Evolutionary conservation across 2,113 vertebrate genomes (phyloP).

Genomic region (Ochotona curzoniae): DNA sequence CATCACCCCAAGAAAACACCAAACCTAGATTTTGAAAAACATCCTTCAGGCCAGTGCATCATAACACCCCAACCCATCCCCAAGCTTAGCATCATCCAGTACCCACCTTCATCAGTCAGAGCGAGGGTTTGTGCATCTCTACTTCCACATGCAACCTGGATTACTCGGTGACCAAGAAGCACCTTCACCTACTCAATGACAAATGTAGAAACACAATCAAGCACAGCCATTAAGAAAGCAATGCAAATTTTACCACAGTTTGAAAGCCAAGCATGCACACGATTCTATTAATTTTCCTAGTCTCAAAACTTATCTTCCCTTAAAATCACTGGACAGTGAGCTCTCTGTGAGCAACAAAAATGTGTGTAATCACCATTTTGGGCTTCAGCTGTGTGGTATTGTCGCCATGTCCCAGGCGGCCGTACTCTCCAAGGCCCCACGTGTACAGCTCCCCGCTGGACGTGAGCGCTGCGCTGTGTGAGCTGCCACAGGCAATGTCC

Average conservation of each 20-base stretch:
- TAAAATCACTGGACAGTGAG: background rate
- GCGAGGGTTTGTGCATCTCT: constrained; percentile 98
- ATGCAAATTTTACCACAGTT: background rate
- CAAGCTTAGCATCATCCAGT: background rate
- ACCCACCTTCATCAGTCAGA: constrained; percentile 96
- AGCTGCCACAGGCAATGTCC: constrained; percentile 98
- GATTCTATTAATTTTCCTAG: background rate
- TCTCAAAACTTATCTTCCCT: background rate
- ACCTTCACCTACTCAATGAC: constrained; percentile 93
- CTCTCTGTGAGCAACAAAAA: background rate
- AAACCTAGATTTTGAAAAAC: constrained; percentile 87
- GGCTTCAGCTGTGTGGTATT: constrained; percentile 98
- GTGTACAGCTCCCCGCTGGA: constrained; percentile 98
- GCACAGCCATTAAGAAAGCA: background rate
- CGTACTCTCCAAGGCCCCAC: constrained; percentile 98
- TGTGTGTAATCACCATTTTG: constrained; percentile 90
- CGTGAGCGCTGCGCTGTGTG: constrained; percentile 97
- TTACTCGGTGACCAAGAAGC: constrained; percentile 95
- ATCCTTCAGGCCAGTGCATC: constrained; percentile 43
- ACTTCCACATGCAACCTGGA: constrained; percentile 98
- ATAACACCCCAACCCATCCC: fast-evolving
- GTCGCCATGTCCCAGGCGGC: constrained; percentile 97
- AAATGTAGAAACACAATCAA: constrained; percentile 5
- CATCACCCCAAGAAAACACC: constrained; percentile 99
- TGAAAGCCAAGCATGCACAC: background rate